Percentiles rank a stretch among this genome's conserved stretches.
Evolutionary conservation across 2,888 invertebrate species (phyloP).

Genomic region (Acanthosepion pharaonis): DNA sequence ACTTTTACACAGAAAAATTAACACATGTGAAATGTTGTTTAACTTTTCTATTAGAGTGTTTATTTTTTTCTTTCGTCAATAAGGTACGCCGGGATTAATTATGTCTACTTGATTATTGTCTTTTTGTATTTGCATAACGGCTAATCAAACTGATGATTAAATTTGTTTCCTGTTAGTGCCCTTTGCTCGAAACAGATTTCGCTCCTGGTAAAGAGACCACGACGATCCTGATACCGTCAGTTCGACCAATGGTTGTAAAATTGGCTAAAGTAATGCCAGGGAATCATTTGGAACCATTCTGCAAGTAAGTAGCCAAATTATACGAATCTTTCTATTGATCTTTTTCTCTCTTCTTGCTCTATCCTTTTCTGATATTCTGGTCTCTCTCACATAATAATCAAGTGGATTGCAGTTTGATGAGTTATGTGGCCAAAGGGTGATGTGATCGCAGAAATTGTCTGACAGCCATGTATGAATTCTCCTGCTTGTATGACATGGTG

Average conservation of each 20-base stretch:
- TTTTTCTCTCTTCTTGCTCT: no score
- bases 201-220: conserved; percentile 51
- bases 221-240: conserved; percentile 62
- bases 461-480: no score
- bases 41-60: no score
- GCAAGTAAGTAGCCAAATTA: conserved; percentile 53
- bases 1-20: background rate
- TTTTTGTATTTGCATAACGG: background rate
- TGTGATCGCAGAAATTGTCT: no score
- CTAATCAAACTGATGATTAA: background rate
- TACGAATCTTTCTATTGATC: no score
- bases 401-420: no score
- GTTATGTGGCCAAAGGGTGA: no score
- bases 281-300: conserved; percentile 52
- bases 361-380: no score
- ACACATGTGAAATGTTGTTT: background rate
- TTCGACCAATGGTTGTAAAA: conserved; percentile 58
- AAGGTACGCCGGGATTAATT: background rate
- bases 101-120: no score
- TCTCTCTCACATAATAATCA: no score
- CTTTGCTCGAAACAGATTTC: conserved; percentile 53
- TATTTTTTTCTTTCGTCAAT: background rate
- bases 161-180: conserved; percentile 59
- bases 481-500: no score
- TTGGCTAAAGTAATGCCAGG: conserved; percentile 52